Base-by-base conservation (phyloP, 2,113 vertebrate species). In the Heloderma charlesbogerti region DNA sequence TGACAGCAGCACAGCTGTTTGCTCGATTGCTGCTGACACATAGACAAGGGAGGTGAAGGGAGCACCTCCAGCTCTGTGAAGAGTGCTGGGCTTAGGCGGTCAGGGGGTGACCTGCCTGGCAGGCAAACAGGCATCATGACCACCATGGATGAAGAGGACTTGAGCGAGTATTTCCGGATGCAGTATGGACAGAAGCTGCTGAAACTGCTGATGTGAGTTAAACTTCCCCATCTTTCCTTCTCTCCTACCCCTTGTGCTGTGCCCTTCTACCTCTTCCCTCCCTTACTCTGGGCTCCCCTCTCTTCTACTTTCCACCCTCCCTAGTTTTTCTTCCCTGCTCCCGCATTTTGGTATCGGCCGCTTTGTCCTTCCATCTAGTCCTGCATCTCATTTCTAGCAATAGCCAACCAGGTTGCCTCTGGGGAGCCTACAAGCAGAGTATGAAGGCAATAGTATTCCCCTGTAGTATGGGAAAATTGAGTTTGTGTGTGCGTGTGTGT, bases 111-210 rank as follows among this genome's bases (percentile, higher is more conserved):
- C n/a, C n/a, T n/a, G 25, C 74, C 43, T 78, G 51, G 34, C 72
- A 51, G 0, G 1, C 12, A 4, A 48, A 75, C 63, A 27, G 72
- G 3, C 89, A 90, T 6, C 0, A 96, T 96, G 94, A 95, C 90
- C 20, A 85, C 92, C 45, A 94, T 89, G 94, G 94, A 20, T 0
- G 89, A 96, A 0, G 90, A 97, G 31, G 95, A 97, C 1, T 29
- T 97, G 37, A 81, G 60, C 0, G 91, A 54, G 69, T 96, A 96
- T 80, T 98, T 97, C 91, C 43, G 3, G 40, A 34, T 78, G 0
- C 95, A 95, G 48, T 97, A 97, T 90, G 92, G 85, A 40, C 83
- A 88, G 54, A 93, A 95, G 0, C 95, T 97, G 45, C 91, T 96
- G 71, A 34, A 89, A 0, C 69, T 97, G 84, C 87, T 97, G 29